Conservation (phyloP, 2,797 vertebrate genomes). For the Furcifer pardalis region DNA sequence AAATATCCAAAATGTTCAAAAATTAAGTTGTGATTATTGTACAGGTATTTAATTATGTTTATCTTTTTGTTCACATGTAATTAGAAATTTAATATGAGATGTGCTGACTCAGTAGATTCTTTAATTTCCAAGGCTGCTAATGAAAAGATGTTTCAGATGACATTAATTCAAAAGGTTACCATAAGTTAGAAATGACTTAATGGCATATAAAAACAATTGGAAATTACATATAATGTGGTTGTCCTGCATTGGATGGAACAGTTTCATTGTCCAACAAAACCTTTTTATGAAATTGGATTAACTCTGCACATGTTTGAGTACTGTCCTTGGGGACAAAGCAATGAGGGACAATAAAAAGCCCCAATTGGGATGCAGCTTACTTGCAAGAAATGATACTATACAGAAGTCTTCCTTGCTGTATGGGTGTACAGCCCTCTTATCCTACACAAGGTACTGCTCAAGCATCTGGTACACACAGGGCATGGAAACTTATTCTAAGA, state of each 20-base stretch:
- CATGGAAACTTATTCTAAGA: too few relatives aligned
- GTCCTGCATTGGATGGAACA: slow-evolving; percentile 58
- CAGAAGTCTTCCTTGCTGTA: neutral
- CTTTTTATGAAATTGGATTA: neutral
- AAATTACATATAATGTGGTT: slow-evolving; percentile 23
- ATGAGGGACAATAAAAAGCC: neutral
- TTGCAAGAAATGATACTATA: neutral
- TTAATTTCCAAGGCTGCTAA: too few relatives aligned
- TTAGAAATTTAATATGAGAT: neutral
- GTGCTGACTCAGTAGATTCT: neutral
- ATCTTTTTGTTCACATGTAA: neutral
- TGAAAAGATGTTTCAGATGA: too few relatives aligned
- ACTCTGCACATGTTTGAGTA: neutral
- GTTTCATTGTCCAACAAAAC: neutral
- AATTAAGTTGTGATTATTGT: neutral
- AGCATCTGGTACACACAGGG: too few relatives aligned
- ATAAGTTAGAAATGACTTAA: neutral
- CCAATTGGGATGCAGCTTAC: neutral
- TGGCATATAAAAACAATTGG: neutral
- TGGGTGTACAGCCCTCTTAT: neutral
- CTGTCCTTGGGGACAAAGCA: neutral
- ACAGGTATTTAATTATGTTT: neutral
- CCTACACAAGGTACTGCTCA: too few relatives aligned
- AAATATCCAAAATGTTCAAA: neutral
- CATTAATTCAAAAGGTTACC: neutral